phyloP scores from a whole-genome alignment of 1,140 invertebrate species.

The Calephelis nemesis region DNA sequence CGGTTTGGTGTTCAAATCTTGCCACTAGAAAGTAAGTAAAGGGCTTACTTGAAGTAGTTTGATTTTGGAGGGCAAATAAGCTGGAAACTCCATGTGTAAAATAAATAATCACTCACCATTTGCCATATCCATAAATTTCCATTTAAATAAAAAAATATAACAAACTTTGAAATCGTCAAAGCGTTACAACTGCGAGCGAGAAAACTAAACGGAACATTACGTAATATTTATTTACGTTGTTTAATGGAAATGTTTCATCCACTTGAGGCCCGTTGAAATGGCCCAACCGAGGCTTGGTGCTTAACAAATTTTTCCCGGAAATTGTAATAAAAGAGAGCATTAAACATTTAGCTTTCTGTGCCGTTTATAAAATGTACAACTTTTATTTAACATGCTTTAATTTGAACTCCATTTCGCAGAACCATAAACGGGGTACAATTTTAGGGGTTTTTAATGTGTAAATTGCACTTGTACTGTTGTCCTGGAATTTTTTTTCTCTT shows the following conservation, averaged over 20 bases:
- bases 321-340: conserved; percentile 10
- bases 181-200: too few relatives aligned
- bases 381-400: conserved; percentile 12
- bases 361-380: conserved; percentile 10
- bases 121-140: too few relatives aligned
- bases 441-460: neutral
- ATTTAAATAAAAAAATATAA: too few relatives aligned
- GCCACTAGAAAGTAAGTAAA: too few relatives aligned
- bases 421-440: neutral
- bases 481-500: too few relatives aligned
- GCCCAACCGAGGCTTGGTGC: conserved; percentile 24
- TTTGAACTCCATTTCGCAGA: conserved; percentile 2
- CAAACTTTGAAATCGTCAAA: too few relatives aligned
- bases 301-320: conserved; percentile 8
- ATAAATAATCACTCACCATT: too few relatives aligned
- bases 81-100: too few relatives aligned
- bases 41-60: too few relatives aligned
- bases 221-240: conserved; percentile 14
- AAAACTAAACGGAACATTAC: conserved; percentile 3
- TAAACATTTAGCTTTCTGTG: conserved; percentile 6
- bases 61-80: too few relatives aligned
- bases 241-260: conserved; percentile 14
- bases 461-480: neutral
- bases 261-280: conserved; percentile 18
- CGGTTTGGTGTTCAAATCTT: too few relatives aligned